These are phyloP conservation scores for Eumeta japonica DNA, from an alignment of 1,140 invertebrate genomes.

Conservation along the genomic window DNA sequence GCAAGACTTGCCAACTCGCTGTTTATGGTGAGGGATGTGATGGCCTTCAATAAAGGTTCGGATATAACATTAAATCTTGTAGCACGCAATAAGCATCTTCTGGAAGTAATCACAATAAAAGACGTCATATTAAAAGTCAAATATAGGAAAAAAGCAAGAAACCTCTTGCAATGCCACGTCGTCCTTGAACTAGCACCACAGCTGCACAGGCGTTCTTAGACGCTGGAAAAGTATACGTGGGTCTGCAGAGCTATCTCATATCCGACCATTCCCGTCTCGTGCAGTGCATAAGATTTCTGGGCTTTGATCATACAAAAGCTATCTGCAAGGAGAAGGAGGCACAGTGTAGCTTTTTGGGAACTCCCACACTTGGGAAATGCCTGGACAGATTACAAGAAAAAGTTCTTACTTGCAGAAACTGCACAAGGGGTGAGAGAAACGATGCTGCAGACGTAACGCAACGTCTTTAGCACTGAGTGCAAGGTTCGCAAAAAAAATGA, in stretches of 20 bases:
- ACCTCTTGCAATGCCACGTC: too few relatives aligned
- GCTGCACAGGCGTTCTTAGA: constrained; percentile 6
- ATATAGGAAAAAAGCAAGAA: too few relatives aligned
- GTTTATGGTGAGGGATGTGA: too few relatives aligned
- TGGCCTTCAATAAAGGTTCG: too few relatives aligned
- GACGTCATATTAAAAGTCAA: constrained; percentile 6
- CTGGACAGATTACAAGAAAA: too few relatives aligned
- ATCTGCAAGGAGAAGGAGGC: constrained; percentile 7
- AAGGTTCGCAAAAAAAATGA: constrained; percentile 9
- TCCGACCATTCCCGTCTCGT: constrained; percentile 15
- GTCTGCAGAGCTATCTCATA: constrained; percentile 8
- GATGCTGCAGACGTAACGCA: background rate
- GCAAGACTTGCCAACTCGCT: background rate
- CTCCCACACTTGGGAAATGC: constrained; percentile 8
- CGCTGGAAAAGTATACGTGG: constrained; percentile 11
- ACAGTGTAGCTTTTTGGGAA: constrained; percentile 10
- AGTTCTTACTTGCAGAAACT: constrained; percentile 8
- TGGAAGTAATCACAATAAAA: constrained; percentile 6
- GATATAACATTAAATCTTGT: constrained; percentile 8
- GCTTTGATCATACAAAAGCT: constrained; percentile 12
- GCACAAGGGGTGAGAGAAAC: background rate
- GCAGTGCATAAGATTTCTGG: constrained; percentile 16
- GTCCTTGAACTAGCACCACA: constrained; percentile 16
- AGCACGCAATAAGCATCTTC: constrained; percentile 12
- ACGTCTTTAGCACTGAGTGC: constrained; percentile 10